These are phyloP conservation scores for Zosterops hypoxanthus DNA, from an alignment of 2,113 vertebrate species.

Conservation along the genomic window DNA sequence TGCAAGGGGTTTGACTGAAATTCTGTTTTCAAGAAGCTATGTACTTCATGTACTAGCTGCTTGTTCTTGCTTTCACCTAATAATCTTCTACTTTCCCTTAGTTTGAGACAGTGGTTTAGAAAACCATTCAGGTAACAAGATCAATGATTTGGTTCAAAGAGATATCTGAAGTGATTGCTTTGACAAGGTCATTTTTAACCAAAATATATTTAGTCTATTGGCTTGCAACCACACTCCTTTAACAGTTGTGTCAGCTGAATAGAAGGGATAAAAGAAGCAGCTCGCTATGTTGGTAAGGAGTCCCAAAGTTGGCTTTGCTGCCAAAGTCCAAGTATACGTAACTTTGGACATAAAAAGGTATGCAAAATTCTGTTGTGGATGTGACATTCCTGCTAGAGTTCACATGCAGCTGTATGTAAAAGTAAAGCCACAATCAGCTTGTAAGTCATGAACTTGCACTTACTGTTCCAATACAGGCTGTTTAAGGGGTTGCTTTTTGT, in stretches of 20 bases:
- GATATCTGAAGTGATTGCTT: not conserved
- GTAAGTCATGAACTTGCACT: not conserved
- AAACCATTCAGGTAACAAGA: not conserved
- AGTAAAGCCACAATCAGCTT: not conserved
- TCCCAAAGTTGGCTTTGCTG: not conserved
- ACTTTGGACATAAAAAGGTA: not conserved
- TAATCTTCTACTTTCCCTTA: not conserved
- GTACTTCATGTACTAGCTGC: not conserved
- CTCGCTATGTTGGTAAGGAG: not conserved
- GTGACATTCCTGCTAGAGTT: not conserved
- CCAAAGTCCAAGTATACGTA: not conserved
- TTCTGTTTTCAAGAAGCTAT: not conserved
- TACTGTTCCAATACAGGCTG: not conserved
- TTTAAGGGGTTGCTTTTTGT: not conserved
- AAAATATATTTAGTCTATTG: not conserved
- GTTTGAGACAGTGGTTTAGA: not conserved
- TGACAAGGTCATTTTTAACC: not conserved
- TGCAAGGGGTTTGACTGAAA: not conserved
- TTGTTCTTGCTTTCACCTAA: not conserved
- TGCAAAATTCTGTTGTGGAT: not conserved
- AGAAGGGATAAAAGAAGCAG: not conserved
- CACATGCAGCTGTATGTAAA: not conserved
- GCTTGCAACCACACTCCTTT: not conserved
- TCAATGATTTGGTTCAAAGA: not conserved
- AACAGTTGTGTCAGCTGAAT: not conserved